A percentile compares a stretch with the other conserved stretches of the same genome.
These are phyloP conservation scores for Periplaneta americana DNA, from an alignment of 1,140 invertebrate species.

Conservation along the genomic window DNA sequence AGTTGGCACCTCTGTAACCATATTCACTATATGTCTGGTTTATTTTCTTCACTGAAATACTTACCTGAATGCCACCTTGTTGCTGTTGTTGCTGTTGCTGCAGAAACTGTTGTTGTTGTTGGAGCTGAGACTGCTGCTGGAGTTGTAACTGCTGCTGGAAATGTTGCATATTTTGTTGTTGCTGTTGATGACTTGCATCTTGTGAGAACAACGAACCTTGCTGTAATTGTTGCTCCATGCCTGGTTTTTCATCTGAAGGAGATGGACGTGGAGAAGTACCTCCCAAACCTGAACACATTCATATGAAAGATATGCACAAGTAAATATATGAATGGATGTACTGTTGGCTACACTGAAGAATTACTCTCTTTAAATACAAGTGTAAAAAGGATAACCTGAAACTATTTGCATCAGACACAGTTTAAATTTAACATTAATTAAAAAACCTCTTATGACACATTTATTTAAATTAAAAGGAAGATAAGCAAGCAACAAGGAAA, in stretches of 20 bases:
- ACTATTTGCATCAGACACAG: neutral
- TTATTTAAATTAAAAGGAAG: neutral
- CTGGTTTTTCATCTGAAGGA: slow-evolving; percentile 34
- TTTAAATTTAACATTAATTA: neutral
- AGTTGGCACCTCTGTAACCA: no score
- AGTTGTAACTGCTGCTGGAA: slow-evolving; percentile 24
- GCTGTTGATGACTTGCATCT: slow-evolving; percentile 23
- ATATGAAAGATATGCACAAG: no score
- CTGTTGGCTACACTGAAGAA: neutral
- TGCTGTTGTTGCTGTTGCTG: slow-evolving; percentile 10
- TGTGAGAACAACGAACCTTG: neutral
- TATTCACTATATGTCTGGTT: no score
- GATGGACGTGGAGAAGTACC: slow-evolving; percentile 34
- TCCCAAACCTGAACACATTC: slow-evolving; percentile 34
- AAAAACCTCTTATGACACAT: neutral
- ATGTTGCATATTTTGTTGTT: slow-evolving; percentile 22
- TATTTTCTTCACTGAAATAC: no score
- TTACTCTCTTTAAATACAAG: neutral
- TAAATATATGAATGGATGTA: no score
- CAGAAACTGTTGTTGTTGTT: slow-evolving; percentile 23
- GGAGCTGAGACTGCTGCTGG: slow-evolving; percentile 22
- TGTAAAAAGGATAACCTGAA: neutral
- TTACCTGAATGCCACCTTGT: neutral
- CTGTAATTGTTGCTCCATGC: slow-evolving; percentile 21
- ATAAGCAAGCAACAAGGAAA: no score